Conservation (phyloP, 2,797 vertebrate genomes). For the Serranus cabrilla region DNA sequence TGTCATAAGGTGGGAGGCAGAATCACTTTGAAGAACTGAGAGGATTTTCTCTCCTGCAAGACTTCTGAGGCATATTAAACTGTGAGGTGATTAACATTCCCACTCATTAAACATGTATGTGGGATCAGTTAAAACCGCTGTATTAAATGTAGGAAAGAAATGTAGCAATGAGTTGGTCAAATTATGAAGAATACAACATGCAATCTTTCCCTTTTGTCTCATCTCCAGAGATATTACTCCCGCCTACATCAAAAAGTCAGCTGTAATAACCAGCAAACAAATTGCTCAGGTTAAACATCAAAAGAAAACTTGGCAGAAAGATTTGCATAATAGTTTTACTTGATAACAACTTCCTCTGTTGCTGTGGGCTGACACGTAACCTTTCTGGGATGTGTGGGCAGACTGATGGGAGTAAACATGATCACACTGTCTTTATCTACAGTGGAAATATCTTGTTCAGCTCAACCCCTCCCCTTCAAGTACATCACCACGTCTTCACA, state of each 20-base stretch:
- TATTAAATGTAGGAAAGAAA: slow-evolving; percentile 60
- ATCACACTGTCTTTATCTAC: slow-evolving; percentile 24
- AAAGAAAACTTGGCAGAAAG: slow-evolving; percentile 39
- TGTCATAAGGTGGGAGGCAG: slow-evolving; percentile 66
- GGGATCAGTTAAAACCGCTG: slow-evolving; percentile 81
- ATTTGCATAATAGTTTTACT: slow-evolving; percentile 53
- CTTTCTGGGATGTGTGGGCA: slow-evolving; percentile 48
- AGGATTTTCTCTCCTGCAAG: slow-evolving; percentile 80
- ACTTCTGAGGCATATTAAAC: slow-evolving; percentile 72
- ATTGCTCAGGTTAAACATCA: slow-evolving; percentile 51
- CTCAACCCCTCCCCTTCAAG: slow-evolving; percentile 28
- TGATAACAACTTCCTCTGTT: slow-evolving; percentile 43
- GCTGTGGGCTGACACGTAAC: slow-evolving; percentile 33
- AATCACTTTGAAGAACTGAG: slow-evolving; percentile 84
- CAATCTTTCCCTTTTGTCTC: slow-evolving; percentile 37
- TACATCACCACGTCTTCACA: slow-evolving; percentile 3
- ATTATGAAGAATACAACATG: slow-evolving; percentile 9
- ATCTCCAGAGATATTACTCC: slow-evolving; percentile 34
- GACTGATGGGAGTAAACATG: slow-evolving; percentile 18
- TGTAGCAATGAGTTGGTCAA: slow-evolving; percentile 38
- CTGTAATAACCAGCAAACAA: slow-evolving; percentile 43
- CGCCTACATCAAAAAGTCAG: slow-evolving; percentile 17
- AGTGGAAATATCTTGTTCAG: slow-evolving; percentile 35
- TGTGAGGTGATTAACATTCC: slow-evolving; percentile 82
- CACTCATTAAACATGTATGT: slow-evolving; percentile 81